Conservation (phyloP, 1,140 invertebrate genomes). For the Bombus superbus region DNA sequence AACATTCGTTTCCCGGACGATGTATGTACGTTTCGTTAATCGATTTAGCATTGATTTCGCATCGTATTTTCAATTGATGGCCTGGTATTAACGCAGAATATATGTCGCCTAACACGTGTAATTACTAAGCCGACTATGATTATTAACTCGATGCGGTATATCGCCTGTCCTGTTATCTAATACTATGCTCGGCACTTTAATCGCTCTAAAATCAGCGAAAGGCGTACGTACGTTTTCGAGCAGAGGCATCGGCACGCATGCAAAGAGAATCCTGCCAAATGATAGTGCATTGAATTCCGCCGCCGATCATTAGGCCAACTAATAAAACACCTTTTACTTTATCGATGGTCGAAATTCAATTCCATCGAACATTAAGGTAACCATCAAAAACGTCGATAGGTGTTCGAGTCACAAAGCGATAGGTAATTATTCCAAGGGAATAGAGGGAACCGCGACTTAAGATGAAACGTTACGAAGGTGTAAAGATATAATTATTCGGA, state of each 20-base stretch:
- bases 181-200: background rate
- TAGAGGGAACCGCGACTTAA: background rate
- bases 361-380: background rate
- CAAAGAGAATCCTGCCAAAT: constrained; percentile 10
- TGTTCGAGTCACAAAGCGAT: background rate
- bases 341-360: constrained; percentile 32
- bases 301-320: background rate
- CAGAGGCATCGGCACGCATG: background rate
- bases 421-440: background rate
- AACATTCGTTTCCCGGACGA: background rate
- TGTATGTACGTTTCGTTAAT: constrained; percentile 21
- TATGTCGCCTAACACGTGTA: constrained; percentile 14
- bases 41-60: constrained; percentile 29
- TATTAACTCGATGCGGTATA: background rate
- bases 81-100: constrained; percentile 22
- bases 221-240: background rate
- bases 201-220: background rate
- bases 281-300: background rate
- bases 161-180: background rate
- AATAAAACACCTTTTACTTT: constrained; percentile 14
- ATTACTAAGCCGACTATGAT: constrained; percentile 25
- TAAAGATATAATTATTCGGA: constrained; percentile 49
- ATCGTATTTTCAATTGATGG: constrained; percentile 31
- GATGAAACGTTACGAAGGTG: constrained; percentile 16
- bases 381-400: background rate